These are phyloP conservation scores for Leptodactylus fuscus DNA, from an alignment of 2,113 vertebrate genomes.

Conservation along the genomic window DNA sequence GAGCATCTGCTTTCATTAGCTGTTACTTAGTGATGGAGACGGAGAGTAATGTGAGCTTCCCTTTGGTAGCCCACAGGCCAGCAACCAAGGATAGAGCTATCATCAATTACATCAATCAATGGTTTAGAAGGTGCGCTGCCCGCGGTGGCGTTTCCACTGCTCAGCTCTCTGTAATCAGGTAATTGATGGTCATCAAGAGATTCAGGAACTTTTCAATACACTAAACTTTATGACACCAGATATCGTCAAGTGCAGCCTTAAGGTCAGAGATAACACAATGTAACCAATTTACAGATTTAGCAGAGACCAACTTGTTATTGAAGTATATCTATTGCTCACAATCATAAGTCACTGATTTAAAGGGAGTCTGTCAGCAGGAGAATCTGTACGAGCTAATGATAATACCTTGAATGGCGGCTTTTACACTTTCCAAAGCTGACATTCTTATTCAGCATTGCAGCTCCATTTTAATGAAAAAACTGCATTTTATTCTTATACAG, in stretches of 20 bases:
- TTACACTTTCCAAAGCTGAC: too few species aligned
- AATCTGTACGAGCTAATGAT: too few species aligned
- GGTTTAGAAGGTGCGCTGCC: constrained; percentile 60
- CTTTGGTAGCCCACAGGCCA: neutral
- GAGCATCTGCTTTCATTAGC: constrained; percentile 67
- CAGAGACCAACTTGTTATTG: neutral
- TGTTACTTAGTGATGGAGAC: constrained; percentile 65
- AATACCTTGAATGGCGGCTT: too few species aligned
- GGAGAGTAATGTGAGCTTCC: neutral
- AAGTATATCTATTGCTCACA: neutral
- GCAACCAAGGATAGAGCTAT: constrained; percentile 59
- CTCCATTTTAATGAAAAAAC: too few species aligned
- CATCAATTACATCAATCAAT: constrained; percentile 8
- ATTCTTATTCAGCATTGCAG: too few species aligned
- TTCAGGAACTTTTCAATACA: constrained; percentile 17
- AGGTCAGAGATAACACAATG: constrained; percentile 29
- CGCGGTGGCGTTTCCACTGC: constrained; percentile 50
- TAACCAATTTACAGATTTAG: neutral
- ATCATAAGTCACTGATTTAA: neutral
- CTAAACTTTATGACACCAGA: neutral
- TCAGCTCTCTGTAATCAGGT: constrained; percentile 60
- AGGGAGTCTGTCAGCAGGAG: too few species aligned
- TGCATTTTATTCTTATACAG: too few species aligned
- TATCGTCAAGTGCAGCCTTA: constrained; percentile 13
- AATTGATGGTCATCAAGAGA: constrained; percentile 61